Conservation (phyloP, 30 jellyfish, hydroid and myxozoan genomes). For the Hydractinia symbiolongicarpus region DNA sequence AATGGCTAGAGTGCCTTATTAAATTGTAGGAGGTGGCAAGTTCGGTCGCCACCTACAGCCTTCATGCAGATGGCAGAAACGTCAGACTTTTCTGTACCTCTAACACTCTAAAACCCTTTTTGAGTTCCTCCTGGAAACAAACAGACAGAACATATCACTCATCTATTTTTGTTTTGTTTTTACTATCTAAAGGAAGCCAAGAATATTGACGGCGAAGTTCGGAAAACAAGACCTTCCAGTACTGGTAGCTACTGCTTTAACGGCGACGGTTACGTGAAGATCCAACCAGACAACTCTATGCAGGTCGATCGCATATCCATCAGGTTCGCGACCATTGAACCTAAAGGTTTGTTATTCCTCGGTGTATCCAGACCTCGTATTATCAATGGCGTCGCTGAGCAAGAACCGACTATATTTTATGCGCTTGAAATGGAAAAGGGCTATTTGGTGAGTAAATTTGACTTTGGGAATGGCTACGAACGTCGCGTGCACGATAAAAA, state of each 20-base stretch:
- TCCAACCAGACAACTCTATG: background rate
- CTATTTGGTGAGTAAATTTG: constrained; percentile 40
- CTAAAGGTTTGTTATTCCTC: constrained; percentile 23
- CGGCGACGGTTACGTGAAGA: constrained; percentile 72
- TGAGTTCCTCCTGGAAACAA: too few relatives aligned
- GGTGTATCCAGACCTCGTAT: constrained; percentile 22
- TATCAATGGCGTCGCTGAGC: constrained; percentile 27
- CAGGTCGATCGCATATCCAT: constrained; percentile 37
- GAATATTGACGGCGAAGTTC: constrained; percentile 32
- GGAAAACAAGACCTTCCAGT: background rate
- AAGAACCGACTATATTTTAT: constrained; percentile 26
- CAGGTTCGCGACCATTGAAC: constrained; percentile 55
- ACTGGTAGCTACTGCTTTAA: constrained; percentile 44
- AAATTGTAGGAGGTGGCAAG: too few relatives aligned
- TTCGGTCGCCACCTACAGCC: too few relatives aligned
- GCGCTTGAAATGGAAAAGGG: constrained; percentile 75
- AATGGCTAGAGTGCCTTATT: too few relatives aligned
- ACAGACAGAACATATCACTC: too few relatives aligned
- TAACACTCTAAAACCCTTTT: too few relatives aligned
- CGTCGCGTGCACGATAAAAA: constrained; percentile 15
- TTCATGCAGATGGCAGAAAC: too few relatives aligned
- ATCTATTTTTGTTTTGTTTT: too few relatives aligned
- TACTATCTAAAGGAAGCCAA: constrained; percentile 23
- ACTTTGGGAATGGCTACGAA: constrained; percentile 29
- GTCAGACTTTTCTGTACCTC: too few relatives aligned